Evolutionary conservation across 2,888 invertebrate genomes (phyloP).

Genomic region (Idaea dimidiata): DNA sequence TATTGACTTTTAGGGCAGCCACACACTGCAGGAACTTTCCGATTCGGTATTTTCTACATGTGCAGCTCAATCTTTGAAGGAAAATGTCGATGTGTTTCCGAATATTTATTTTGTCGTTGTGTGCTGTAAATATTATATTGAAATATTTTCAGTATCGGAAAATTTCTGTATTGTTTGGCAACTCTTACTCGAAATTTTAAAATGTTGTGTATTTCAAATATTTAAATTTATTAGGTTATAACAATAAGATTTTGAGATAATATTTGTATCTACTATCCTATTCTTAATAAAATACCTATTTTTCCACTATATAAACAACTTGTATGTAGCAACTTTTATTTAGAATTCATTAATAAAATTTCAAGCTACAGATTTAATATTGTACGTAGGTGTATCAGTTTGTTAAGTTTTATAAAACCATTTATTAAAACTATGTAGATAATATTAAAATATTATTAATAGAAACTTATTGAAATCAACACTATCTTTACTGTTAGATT

Average conservation of each 20-base stretch:
- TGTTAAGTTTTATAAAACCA: slow-evolving; percentile 4
- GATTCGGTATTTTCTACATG: too few species aligned
- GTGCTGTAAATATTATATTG: too few species aligned
- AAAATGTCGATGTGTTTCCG: too few species aligned
- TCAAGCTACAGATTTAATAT: neutral
- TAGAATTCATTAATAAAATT: neutral
- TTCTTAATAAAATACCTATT: neutral
- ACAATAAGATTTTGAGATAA: neutral
- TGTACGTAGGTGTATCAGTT: neutral
- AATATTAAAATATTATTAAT: slow-evolving; percentile 1
- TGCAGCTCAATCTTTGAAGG: too few species aligned
- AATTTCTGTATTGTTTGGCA: too few species aligned
- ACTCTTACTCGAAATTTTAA: too few species aligned
- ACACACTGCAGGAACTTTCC: too few species aligned
- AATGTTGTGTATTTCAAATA: neutral
- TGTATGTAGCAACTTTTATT: neutral
- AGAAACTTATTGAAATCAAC: neutral
- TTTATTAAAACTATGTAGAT: slow-evolving; percentile 3
- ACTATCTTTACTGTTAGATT: neutral
- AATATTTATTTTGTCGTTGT: too few species aligned
- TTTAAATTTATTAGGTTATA: neutral
- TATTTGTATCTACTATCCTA: neutral
- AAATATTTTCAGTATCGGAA: too few species aligned
- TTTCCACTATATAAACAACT: neutral
- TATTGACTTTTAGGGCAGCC: too few species aligned